Evolutionary conservation across 2,888 invertebrate genomes (phyloP).

Genomic region (Dicyrtoma fusca): DNA sequence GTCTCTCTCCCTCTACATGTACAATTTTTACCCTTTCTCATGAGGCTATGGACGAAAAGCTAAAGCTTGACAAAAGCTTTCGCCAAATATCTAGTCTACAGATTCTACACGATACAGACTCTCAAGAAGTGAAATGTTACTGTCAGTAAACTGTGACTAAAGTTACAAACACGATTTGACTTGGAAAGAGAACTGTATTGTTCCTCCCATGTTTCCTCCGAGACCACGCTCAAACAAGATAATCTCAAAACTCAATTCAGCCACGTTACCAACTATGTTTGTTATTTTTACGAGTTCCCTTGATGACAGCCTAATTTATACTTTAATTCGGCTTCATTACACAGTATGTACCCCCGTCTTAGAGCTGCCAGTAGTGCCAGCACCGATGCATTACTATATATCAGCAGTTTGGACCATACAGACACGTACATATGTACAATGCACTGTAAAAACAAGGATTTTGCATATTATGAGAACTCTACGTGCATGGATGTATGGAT

Average conservation of each 20-base stretch:
- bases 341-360: neutral
- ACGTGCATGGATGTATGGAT: neutral
- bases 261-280: too few relatives aligned
- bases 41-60: neutral
- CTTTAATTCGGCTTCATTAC: conserved; percentile 2
- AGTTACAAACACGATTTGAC: conserved; percentile 26
- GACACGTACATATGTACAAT: too few relatives aligned
- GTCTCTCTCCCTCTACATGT: too few relatives aligned
- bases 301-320: conserved; percentile 12
- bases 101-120: neutral
- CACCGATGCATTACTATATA: too few relatives aligned
- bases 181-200: neutral
- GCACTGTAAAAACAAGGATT: too few relatives aligned
- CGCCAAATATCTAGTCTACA: conserved; percentile 13
- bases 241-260: conserved; percentile 1
- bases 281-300: neutral
- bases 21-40: too few relatives aligned
- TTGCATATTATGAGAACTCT: neutral
- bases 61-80: conserved; percentile 19
- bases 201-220: neutral
- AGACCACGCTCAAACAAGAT: conserved; percentile 1
- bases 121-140: conserved; percentile 13
- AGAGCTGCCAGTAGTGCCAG: neutral
- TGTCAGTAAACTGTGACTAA: conserved; percentile 35
- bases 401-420: too few relatives aligned